Evolutionary conservation across 92 coral and sea anemone species (phyloP).

Genomic region (Chrysogorgia sp.): DNA sequence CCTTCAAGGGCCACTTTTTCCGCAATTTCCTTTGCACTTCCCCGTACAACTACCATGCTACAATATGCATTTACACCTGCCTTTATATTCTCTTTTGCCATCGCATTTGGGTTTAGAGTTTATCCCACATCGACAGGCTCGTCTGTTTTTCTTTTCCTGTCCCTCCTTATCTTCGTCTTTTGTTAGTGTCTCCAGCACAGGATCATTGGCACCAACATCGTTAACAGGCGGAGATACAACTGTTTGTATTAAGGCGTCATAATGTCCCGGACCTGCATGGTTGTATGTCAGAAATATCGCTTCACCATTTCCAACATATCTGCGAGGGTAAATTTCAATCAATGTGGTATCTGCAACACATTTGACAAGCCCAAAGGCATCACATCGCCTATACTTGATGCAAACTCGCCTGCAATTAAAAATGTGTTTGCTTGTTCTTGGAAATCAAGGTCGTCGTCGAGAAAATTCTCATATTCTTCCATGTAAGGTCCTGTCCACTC

Average conservation of each 20-base stretch:
- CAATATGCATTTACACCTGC: slow-evolving; percentile 50
- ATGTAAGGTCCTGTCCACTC: slow-evolving; percentile 29
- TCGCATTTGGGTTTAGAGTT: slow-evolving; percentile 21
- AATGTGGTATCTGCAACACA: slow-evolving; percentile 46
- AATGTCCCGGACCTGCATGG: slow-evolving; percentile 53
- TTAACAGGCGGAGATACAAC: background rate
- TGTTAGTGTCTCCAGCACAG: too few relatives aligned
- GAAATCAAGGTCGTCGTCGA: slow-evolving; percentile 14
- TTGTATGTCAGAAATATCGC: slow-evolving; percentile 43
- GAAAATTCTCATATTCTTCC: slow-evolving; percentile 24
- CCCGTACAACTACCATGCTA: slow-evolving; percentile 38
- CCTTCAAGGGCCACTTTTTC: slow-evolving; percentile 15
- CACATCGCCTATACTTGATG: slow-evolving; percentile 23
- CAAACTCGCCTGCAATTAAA: background rate
- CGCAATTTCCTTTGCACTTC: slow-evolving; percentile 50
- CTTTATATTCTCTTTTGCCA: slow-evolving; percentile 38
- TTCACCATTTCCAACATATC: slow-evolving; percentile 20
- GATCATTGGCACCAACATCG: background rate
- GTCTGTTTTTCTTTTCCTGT: background rate
- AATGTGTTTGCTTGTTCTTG: background rate
- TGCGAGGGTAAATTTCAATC: slow-evolving; percentile 29
- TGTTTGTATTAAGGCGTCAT: slow-evolving; percentile 35
- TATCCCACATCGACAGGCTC: slow-evolving; percentile 48
- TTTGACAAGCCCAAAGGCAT: slow-evolving; percentile 50
- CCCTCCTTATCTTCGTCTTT: background rate